Base-by-base conservation (phyloP, 2,113 vertebrate genomes). In the Hiodon alosoides region DNA sequence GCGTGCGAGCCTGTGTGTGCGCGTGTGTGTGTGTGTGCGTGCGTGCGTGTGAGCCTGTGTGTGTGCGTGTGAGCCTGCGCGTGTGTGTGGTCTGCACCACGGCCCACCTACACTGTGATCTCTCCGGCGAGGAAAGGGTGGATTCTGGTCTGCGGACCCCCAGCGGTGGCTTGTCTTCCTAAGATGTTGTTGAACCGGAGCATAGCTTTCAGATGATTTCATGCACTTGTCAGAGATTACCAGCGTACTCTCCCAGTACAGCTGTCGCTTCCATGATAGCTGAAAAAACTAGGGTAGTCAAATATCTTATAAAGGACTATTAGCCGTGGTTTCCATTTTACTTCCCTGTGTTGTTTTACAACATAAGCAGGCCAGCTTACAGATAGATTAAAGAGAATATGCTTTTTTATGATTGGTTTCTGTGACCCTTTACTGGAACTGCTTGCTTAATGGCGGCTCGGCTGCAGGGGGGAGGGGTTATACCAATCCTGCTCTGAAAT, bases 141-240 rank as follows among this genome's bases (percentile, higher is more conserved):
- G 67, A 54, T 54, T 69, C 67, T 51, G 52, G 51, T 54, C 7
- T 47, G 7, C 47, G 17, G 7, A 13, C 50, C n/a, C 50, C 71
- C 13, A 16, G 51, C 48, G 53, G 48, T 53, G 9, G 50, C 60
- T 64, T 65, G 72, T 53, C 9, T 53, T 68, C 16, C 75, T 48
- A 17, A 61, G 53, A 17, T 16, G 5, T 31, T 53, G 51, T 55
- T 61, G 61, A 59, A 64, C 69, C 60, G 54, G 7, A 4, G 8
- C 77, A 80, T 77, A 66, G 48, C 52, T 71, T 80, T 80, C 77
- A 76, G 75, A 80, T 80, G 80, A 81, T 77, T 72, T 84, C 79
- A 81, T 79, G 57, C 68, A 57, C 66, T 61, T 62, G 54, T 74
- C n/a, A 51, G 14, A 47, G 47, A 53, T 74, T 7, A 51, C 60